phyloP scores from a whole-genome alignment of 2,113 vertebrate genomes.

The Chloroceryle aenea region DNA sequence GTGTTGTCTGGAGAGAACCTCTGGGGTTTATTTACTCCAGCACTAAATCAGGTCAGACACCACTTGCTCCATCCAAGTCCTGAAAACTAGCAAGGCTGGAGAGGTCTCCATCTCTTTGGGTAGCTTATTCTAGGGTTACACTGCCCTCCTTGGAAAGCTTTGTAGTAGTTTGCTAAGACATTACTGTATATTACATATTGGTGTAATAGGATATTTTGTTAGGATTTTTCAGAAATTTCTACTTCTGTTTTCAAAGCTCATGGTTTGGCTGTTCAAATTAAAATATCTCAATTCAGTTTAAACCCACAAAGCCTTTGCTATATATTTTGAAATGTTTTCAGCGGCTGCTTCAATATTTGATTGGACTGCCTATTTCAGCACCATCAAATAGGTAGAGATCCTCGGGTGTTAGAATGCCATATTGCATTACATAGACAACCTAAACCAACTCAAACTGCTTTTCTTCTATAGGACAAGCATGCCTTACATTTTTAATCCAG shows the following conservation, averaged over 20 bases:
- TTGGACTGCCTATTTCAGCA: not conserved
- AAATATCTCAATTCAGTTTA: not conserved
- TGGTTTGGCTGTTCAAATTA: not conserved
- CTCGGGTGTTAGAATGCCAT: not conserved
- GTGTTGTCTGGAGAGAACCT: not conserved
- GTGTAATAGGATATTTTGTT: not conserved
- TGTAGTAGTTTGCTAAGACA: not conserved
- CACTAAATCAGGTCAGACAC: fast-evolving
- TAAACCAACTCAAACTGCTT: not conserved
- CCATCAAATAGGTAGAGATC: not conserved
- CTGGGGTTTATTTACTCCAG: not conserved
- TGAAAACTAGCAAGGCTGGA: not conserved
- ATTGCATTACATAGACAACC: not conserved
- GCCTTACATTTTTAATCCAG: not conserved
- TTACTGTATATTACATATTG: not conserved
- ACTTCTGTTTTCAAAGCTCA: not conserved
- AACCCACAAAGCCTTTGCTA: not conserved
- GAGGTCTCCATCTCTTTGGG: not conserved
- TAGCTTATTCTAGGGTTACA: not conserved
- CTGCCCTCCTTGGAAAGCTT: not conserved
- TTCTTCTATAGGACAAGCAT: not conserved
- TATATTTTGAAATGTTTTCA: not conserved
- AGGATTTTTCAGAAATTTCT: not conserved
- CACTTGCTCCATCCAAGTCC: not conserved
- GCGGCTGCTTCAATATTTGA: not conserved